Evolutionary conservation across 1,140 invertebrate species (phyloP), one percentile per base, ranked within the genome.

Genomic region (Temnothorax curvispinosus): DNA sequence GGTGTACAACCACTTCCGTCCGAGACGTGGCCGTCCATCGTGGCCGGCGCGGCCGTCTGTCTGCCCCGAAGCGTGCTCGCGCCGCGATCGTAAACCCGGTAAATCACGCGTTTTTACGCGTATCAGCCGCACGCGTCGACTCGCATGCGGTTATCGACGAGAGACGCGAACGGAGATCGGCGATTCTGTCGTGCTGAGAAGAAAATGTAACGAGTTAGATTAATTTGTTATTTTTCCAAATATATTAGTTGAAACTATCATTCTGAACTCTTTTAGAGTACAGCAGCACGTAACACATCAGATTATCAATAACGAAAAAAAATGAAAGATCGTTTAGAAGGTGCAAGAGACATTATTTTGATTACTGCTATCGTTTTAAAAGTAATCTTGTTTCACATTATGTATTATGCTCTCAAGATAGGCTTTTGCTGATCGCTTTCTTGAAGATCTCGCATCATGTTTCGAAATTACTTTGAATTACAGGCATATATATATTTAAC

Each of bases 1-100:
- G 89, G 89, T 89, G 88, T 88, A 87, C 58, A 38, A n/a, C 69
- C 69, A 62, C 75, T 90, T 91, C 85, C 80, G 64, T 82, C 27
- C 74, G 52, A 67, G 54, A 76, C 67, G 18, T 27, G 41, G 50
- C 21, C 47, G 5, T 72, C 4, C 74, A 44, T 76, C 74, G 54
- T 74, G 18, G 69, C 15, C 47, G 69, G 27, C 35, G 52, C 27
- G 38, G 54, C 38, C 38, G 2, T 44, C 38, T 27, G 67, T 60
- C 80, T 72, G 54, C 56, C 65, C 41, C 50, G 32, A 44, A 52
- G 84, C 11, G 47, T 15, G 27, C 67, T 58, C 80, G 67, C 67
- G 67, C 54, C 67, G 62, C 75, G 75, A n/a, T 60, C 80, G 67
- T 74, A 82, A 82, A 75, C 8, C 7, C 69, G 71, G 38, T 60